Base-by-base conservation (phyloP, 2,888 invertebrate genomes). In the Hololepta plana region DNA sequence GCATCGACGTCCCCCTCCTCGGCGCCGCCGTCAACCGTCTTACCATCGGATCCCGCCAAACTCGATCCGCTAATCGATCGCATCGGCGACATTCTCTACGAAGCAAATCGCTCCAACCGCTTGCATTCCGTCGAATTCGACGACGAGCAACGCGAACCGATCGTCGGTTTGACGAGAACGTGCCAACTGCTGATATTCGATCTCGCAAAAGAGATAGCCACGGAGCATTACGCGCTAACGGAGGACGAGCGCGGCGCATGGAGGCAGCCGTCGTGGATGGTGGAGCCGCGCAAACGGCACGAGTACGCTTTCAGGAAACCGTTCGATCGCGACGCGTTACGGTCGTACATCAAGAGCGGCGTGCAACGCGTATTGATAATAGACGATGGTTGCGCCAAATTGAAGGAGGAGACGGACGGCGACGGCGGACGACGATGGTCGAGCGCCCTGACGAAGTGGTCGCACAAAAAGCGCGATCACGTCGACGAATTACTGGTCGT, bases 401-500 rank as follows among this genome's bases (percentile, higher is more conserved):
- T 58, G 28, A 60, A 53, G 28, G 58, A 59, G 32, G 47, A n/a
- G n/a, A n/a, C n/a, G n/a, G n/a, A n/a, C n/a, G n/a, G n/a, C n/a
- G n/a, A n/a, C n/a, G n/a, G n/a, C n/a, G n/a, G n/a, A n/a, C n/a
- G n/a, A n/a, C n/a, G n/a, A n/a, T n/a, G n/a, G n/a, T n/a, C n/a
- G 44, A 64, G 63, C 42, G 49, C 61, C 39, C 60, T 65, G 2
- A 61, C 64, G 41, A 60, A 65, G 32, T 69, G 71, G 60, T 67
- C 67, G 34, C 55, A 65, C 11, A 71, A 71, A 38, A 67, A 69
- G 38, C 51, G 68, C 21, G 76, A 79, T 46, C 62, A 68, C 34
- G 73, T 79, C 2, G 77, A 80, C 43, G 72, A 72, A 40, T 60
- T 77, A 29, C 54, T 79, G 28, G 67, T 75, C 15, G 58, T 67